phyloP scores from a whole-genome alignment of 2,888 invertebrate species.

The Diadegma fenestrale region DNA sequence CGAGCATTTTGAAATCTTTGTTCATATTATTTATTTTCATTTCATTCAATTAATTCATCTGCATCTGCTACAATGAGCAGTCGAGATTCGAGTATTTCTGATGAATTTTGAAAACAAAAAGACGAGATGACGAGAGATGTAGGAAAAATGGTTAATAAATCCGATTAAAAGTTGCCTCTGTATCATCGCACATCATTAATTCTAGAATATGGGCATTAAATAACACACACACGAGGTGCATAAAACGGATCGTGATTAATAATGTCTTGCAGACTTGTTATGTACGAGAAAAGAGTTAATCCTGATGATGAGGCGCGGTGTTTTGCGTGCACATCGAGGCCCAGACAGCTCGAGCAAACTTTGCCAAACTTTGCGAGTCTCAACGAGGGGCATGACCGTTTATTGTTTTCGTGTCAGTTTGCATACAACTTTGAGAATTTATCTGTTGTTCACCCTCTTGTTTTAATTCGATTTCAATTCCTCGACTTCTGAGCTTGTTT shows the following conservation, averaged over 20 bases:
- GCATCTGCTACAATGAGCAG: neutral
- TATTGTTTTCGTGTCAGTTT: constrained; percentile 59
- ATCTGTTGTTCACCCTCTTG: constrained; percentile 19
- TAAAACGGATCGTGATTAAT: constrained; percentile 12
- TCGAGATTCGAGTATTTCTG: neutral
- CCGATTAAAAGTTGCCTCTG: constrained; percentile 15
- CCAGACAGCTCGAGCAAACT: constrained; percentile 20
- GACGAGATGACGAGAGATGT: neutral
- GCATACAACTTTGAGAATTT: constrained; percentile 48
- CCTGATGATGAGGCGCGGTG: constrained; percentile 29
- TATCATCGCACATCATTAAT: constrained; percentile 9
- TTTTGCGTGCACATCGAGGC: constrained; percentile 8
- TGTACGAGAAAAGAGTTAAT: constrained; percentile 41
- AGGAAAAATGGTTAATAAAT: constrained; percentile 31
- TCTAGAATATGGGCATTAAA: neutral
- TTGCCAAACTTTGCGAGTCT: constrained; percentile 23
- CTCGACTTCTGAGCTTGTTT: neutral
- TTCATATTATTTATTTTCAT: neutral
- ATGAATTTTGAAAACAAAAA: constrained; percentile 8
- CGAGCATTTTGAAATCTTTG: neutral
- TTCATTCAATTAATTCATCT: neutral
- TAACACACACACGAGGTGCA: neutral
- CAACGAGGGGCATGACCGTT: constrained; percentile 2
- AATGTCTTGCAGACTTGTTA: neutral
- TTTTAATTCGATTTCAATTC: constrained; percentile 1